Base-by-base conservation (phyloP, 2,113 vertebrate genomes). In the Hassar affinis region DNA sequence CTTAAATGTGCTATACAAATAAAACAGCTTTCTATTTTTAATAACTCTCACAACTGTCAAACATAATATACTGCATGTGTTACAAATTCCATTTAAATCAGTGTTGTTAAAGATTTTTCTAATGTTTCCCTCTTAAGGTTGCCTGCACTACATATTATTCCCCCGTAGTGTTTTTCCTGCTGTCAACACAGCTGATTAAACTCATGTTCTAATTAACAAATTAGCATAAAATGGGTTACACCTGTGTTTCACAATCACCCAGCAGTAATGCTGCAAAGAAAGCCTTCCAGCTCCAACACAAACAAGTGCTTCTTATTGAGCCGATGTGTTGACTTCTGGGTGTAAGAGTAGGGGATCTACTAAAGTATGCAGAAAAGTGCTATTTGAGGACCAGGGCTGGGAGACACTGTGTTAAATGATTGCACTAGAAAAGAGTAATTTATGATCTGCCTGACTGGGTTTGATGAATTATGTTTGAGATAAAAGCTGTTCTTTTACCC, bases 111-210 rank as follows among this genome's bases (percentile, higher is more conserved):
- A 69, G 38, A 11, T 18, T 42, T 22, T 69, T 61, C 12, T 25
- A 25, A 27, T 8, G 30, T 42, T 68, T 68, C 42, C 5, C 15
- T n/a, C 38, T 62, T n/a, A 66, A 66, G 18, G 5, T 14, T 30
- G 25, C n/a, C n/a, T 5, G 27, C 0, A 64, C 61, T 33, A 27
- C 12, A 6, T 33, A 33, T 20, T 68, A 27, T 68, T 45, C 22
- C 45, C 22, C 45, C 22, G 1, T 17, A 47, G 42, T 17, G 33
- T 52, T 51, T 51, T 75, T 15, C 8, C 47, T 52, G 47, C 72
- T 52, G 49, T 52, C 47, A 75, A 75, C 72, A 52, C 49, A 33
- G 3, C 8, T 52, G 72, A 75, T 57, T 57, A 78, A 78, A 54
- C 30, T 56, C 74, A 56, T 1, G 11, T 57, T 57, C 54, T 78